Evolutionary conservation across 2,797 vertebrate genomes (phyloP), one percentile per base, ranked within the genome.

Genomic region (Sebastes minor): DNA sequence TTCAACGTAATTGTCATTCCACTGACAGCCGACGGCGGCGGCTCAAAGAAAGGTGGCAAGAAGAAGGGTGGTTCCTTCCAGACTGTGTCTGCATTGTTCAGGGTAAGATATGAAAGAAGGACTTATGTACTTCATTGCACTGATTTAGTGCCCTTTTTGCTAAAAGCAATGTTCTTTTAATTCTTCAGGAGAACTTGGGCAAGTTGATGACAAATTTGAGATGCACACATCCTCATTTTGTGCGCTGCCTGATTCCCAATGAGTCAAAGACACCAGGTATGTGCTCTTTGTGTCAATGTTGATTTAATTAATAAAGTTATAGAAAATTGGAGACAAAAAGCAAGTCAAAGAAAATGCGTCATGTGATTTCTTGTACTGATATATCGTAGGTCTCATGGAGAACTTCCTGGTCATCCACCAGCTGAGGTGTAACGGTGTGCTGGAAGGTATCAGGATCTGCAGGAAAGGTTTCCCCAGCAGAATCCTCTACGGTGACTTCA

Each of bases 41-140:
- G 81, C n/a, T 32, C 27, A 75, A 97, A 97, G 90, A 97, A 97
- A 83, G 82, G 1, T 66, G 94, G 93, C n/a, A 98, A 97, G 91
- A 98, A 96, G 92, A 98, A 97, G 84, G 97, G 96, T 2, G 97
- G 96, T 66, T 98, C 97, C 71, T 98, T 98, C 92, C 97, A 98
- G 89, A 98, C 97, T 0, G 97, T 98, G 25, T 98, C 97, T 87
- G 96, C 96, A 11, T 90, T 98, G 42, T 97, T 98, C 86, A 95
- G 96, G 94, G 97, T 98, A 91, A 75, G 63, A 46, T 38, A 32
- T 25, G 2, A 61, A 49, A 70, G 9, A 16, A 61, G n/a, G 1
- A 4, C 4, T 1, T 14, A 0, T 6, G 2, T 16, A 2, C 22
- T 20, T 71, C 5, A 16, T 16, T 18, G 18, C 14, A 27, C 2